Conservation (phyloP, 2,888 invertebrate species). For the Heteromurus nitidus region DNA sequence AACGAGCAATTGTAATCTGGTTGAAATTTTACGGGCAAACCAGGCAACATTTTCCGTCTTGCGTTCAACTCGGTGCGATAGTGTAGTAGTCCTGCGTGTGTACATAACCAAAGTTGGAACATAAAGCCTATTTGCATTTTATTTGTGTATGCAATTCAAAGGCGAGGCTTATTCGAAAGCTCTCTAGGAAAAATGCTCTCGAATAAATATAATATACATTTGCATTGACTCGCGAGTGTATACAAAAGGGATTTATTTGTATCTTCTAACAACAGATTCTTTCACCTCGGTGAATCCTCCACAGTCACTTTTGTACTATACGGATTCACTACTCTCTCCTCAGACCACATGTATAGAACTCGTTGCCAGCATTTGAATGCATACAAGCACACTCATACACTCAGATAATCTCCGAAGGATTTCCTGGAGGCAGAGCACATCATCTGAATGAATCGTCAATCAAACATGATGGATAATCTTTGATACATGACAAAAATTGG, state of each 20-base stretch:
- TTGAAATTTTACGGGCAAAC: constrained; percentile 36
- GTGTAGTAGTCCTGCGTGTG: too few relatives aligned
- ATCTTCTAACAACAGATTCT: constrained; percentile 60
- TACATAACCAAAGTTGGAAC: too few relatives aligned
- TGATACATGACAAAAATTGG: constrained; percentile 63
- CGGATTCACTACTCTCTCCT: constrained; percentile 31
- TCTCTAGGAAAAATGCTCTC: constrained; percentile 25
- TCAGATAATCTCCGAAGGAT: constrained; percentile 63
- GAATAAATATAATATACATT: constrained; percentile 42
- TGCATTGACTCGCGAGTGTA: constrained; percentile 46
- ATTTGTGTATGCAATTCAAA: constrained; percentile 32
- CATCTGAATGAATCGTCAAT: constrained; percentile 65
- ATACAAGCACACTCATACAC: constrained; percentile 40
- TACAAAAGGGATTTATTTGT: constrained; percentile 58
- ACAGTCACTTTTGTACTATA: constrained; percentile 29
- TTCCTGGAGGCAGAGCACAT: constrained; percentile 61
- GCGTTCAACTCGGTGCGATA: too few relatives aligned
- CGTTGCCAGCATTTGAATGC: constrained; percentile 2
- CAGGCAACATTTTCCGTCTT: constrained; percentile 23
- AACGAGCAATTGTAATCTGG: constrained; percentile 15
- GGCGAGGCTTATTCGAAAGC: background rate
- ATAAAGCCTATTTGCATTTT: constrained; percentile 35
- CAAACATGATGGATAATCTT: constrained; percentile 64
- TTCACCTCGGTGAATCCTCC: constrained; percentile 55
- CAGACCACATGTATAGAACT: constrained; percentile 10